These are phyloP conservation scores for Tetramorium simillimum DNA, from an alignment of 1,140 invertebrate species.

Conservation along the genomic window DNA sequence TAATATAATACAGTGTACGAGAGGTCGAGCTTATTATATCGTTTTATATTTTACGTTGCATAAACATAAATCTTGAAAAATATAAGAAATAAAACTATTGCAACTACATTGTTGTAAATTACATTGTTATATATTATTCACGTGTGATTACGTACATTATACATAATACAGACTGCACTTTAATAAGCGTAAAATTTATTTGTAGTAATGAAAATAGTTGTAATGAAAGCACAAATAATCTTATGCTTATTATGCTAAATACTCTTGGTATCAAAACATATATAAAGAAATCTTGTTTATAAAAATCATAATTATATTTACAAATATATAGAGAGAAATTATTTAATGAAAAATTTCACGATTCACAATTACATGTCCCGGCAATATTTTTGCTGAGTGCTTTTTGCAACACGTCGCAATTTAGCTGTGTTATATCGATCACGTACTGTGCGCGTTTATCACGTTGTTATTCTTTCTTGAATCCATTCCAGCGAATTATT, in stretches of 20 bases:
- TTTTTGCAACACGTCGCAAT: slow-evolving; percentile 24
- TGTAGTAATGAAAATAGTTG: too few species aligned
- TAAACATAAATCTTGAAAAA: neutral
- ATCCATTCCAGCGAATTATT: slow-evolving; percentile 53
- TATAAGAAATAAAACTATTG: neutral
- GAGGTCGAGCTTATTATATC: neutral
- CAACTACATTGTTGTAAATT: neutral
- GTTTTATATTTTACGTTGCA: neutral
- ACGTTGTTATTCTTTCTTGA: slow-evolving; percentile 60
- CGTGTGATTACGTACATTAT: neutral
- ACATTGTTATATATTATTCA: neutral
- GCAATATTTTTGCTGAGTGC: neutral
- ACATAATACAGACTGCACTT: neutral
- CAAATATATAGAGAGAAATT: neutral
- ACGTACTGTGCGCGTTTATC: slow-evolving; percentile 35
- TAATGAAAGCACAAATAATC: neutral
- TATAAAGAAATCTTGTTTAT: neutral
- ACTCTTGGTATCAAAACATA: neutral
- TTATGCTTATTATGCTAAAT: neutral
- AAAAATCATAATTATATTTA: neutral
- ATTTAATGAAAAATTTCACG: slow-evolving; percentile 10
- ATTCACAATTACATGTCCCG: slow-evolving; percentile 16
- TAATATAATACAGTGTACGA: slow-evolving; percentile 1
- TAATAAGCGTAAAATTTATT: neutral
- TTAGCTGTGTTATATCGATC: slow-evolving; percentile 24